A percentile compares a stretch with the other conserved stretches of the same genome.
These are phyloP conservation scores for Coenobita brevimanus DNA, from an alignment of 1,140 invertebrate genomes.

Conservation along the genomic window DNA sequence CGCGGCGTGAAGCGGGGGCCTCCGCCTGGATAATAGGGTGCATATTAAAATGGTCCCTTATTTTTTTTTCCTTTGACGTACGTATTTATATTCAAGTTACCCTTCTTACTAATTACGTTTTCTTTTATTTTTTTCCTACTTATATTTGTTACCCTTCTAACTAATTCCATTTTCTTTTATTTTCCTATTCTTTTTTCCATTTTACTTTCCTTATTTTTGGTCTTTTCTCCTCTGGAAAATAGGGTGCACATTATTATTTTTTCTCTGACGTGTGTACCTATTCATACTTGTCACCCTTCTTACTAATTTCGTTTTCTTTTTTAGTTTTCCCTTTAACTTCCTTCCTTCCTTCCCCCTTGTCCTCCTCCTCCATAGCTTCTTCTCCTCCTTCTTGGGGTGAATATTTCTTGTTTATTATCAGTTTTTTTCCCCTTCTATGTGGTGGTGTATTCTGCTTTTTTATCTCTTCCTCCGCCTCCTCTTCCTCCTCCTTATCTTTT, in stretches of 20 bases:
- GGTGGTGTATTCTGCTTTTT: background rate
- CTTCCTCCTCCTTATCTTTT: background rate
- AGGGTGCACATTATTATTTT: conserved; percentile 61
- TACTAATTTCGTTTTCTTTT: background rate
- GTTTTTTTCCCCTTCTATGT: background rate
- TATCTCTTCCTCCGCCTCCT: background rate
- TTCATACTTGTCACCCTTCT: conserved; percentile 15
- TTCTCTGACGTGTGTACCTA: conserved; percentile 40
- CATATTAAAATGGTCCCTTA: conserved; percentile 66
- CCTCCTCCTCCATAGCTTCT: too few relatives aligned
- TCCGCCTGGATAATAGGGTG: conserved; percentile 63
- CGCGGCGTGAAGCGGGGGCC: conserved; percentile 64
- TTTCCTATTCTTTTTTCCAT: too few relatives aligned
- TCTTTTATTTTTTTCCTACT: background rate
- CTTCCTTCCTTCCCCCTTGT: too few relatives aligned
- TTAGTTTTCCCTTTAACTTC: background rate
- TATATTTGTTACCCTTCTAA: too few relatives aligned
- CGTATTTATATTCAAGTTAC: conserved; percentile 42
- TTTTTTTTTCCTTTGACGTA: conserved; percentile 36
- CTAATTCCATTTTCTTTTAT: too few relatives aligned
- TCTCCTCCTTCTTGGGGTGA: background rate
- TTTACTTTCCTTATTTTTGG: too few relatives aligned
- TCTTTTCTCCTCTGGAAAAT: conserved; percentile 60
- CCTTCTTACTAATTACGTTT: background rate
- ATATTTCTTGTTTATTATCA: background rate